Base-by-base conservation (phyloP, 2,888 invertebrate genomes). In the Trichogramma dendrolimi region DNA sequence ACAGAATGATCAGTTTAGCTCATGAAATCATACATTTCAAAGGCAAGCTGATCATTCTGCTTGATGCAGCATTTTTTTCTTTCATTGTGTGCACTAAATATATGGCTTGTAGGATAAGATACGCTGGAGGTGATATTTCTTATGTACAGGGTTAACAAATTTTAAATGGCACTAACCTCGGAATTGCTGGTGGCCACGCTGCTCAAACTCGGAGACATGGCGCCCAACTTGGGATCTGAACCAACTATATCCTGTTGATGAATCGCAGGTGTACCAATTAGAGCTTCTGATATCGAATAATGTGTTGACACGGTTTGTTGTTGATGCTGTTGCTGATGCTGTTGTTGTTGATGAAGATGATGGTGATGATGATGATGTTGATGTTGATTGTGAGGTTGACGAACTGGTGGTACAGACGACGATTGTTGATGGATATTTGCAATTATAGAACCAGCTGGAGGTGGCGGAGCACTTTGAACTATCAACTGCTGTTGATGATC, bases 161-260 rank as follows among this genome's bases (percentile, higher is more conserved):
- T 8, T 47, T 48, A 6, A 6, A 60, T 54, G 10, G n/a, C 5
- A 79, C 83, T 82, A 76, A 91, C 90, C 85, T 91, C 91, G 38
- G 90, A 91, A 70, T 89, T 87, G 73, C 87, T 90, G 7, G 89
- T 90, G n/a, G 88, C 89, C 47, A 87, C 87, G 55, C 90, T 91
- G 75, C 90, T 90, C 46, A 90, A 75, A 44, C 87, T 87, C 0
- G 91, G 90, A 0, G 87, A 87, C 81, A 83, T 86, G 72, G 81
- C 86, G 71, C 76, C 73, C 52, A 73, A 83, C 75, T 78, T 71
- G 70, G 65, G 80, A 80, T 41, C 72, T 0, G 67, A 59, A 40
- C 63, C 65, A 27, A 27, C 0, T 2, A 27, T 2, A 2, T 27
- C 27, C 27, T 27, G 27, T 10, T 46, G 46, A 46, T 46, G 46